Evolutionary conservation across 2,888 invertebrate genomes (phyloP), one percentile per base, ranked within the genome.

Genomic region (Oscheius sp.): DNA sequence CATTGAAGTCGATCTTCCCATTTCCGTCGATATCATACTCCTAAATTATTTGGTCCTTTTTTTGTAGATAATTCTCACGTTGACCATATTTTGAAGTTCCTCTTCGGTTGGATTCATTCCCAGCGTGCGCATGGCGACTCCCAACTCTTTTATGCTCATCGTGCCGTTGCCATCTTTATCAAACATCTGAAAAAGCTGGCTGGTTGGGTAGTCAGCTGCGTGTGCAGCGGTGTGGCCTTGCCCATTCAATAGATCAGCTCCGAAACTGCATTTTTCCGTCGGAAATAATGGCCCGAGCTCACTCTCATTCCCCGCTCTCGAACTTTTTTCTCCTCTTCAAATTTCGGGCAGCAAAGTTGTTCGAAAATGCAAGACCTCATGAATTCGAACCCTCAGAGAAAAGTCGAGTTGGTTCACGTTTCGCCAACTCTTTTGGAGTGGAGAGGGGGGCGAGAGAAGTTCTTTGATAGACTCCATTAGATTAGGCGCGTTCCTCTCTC

Each of bases 141-240:
- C 86, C 67, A 86, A 68, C 71, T 86, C 86, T 72, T 87, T 87
- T 63, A 86, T 87, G 73, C 83, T 86, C 82, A 86, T 87, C 45
- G 86, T 87, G 1, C 86, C 86, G 55, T 86, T 87, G 6, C 84
- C 84, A 72, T 86, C 86, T 67, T 84, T 84, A 73, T 87, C 86
- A 74, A 86, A 86, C 73, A 86, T 76, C 82, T 86, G 37, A 37
- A 72, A 48, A 66, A n/a, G n/a, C n/a, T n/a, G n/a, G n/a, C n/a
- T n/a, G n/a, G n/a, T n/a, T n/a, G n/a, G n/a, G n/a, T n/a, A n/a
- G n/a, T n/a, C n/a, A n/a, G n/a, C n/a, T n/a, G n/a, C n/a, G n/a
- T n/a, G n/a, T n/a, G n/a, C n/a, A n/a, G n/a, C n/a, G n/a, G n/a
- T n/a, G n/a, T n/a, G n/a, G n/a, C n/a, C n/a, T n/a, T n/a, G n/a